Evolutionary conservation across 2,888 invertebrate species (phyloP).

Genomic region (Leptinotarsa juncta): DNA sequence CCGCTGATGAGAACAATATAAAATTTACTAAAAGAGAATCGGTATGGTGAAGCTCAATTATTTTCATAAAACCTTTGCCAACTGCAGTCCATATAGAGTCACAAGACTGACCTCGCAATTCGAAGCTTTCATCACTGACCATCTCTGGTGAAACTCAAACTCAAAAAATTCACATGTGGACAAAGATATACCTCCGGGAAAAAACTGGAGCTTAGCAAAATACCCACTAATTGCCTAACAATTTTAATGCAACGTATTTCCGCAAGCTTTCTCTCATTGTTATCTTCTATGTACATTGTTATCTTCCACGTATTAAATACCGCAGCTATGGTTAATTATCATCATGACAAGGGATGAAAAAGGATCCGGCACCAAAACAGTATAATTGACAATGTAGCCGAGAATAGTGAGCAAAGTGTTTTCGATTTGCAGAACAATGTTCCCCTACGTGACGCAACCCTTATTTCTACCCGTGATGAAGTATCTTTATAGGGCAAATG

Average conservation of each 20-base stretch:
- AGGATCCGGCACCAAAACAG: conserved; percentile 8
- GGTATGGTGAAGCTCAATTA: too few species aligned
- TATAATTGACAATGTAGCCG: conserved; percentile 18
- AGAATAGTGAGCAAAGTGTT: conserved; percentile 19
- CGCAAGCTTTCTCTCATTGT: background rate
- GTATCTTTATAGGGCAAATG: conserved; percentile 19
- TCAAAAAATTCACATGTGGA: too few species aligned
- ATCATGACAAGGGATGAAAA: background rate
- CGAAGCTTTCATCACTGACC: too few species aligned
- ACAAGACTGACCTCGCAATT: too few species aligned
- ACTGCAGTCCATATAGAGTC: too few species aligned
- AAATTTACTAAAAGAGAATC: too few species aligned
- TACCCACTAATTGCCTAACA: background rate
- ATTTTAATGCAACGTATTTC: background rate
- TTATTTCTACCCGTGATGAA: conserved; percentile 17
- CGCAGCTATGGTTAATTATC: conserved; percentile 2
- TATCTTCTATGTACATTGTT: conserved; percentile 4
- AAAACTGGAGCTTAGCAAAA: background rate
- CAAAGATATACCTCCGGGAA: background rate
- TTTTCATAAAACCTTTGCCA: too few species aligned
- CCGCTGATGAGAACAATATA: too few species aligned
- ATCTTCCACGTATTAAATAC: background rate
- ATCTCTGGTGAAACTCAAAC: too few species aligned
- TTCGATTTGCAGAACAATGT: conserved; percentile 22
- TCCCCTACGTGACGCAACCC: conserved; percentile 19